Evolutionary conservation across 2,113 vertebrate genomes (phyloP).

Genomic region (Neodontobutis hainanensis): DNA sequence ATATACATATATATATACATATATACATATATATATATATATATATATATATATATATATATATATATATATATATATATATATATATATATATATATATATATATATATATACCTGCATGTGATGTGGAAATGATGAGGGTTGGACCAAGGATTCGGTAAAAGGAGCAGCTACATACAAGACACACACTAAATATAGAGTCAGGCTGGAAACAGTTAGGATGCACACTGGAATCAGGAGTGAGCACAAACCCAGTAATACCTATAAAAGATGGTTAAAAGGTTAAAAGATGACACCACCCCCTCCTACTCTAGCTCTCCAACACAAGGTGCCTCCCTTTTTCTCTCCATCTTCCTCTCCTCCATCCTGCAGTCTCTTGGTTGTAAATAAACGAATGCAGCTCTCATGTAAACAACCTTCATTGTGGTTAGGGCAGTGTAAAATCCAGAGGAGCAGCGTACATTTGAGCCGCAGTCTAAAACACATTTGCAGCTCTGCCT

Average conservation of each 20-base stretch:
- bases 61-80: no score
- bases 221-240: slow-evolving; percentile 48
- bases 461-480: slow-evolving; percentile 56
- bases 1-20: no score
- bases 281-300: slow-evolving; percentile 77
- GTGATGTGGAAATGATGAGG: no score
- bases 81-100: no score
- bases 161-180: slow-evolving; percentile 31
- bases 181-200: slow-evolving; percentile 72
- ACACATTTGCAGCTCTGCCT: slow-evolving; percentile 67
- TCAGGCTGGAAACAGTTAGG: slow-evolving; percentile 43
- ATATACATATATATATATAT: no score
- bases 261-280: slow-evolving; percentile 34
- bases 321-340: slow-evolving; percentile 53
- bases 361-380: slow-evolving; percentile 42
- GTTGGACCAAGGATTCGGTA: slow-evolving; percentile 19
- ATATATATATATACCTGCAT: no score
- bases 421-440: slow-evolving; percentile 55
- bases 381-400: slow-evolving; percentile 49
- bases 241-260: slow-evolving; percentile 34
- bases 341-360: slow-evolving; percentile 23
- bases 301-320: slow-evolving; percentile 48
- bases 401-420: slow-evolving; percentile 68
- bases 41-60: no score
- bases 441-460: slow-evolving; percentile 47